Base-by-base conservation (phyloP, 2,113 vertebrate genomes). In the Engraulis encrasicolus region DNA sequence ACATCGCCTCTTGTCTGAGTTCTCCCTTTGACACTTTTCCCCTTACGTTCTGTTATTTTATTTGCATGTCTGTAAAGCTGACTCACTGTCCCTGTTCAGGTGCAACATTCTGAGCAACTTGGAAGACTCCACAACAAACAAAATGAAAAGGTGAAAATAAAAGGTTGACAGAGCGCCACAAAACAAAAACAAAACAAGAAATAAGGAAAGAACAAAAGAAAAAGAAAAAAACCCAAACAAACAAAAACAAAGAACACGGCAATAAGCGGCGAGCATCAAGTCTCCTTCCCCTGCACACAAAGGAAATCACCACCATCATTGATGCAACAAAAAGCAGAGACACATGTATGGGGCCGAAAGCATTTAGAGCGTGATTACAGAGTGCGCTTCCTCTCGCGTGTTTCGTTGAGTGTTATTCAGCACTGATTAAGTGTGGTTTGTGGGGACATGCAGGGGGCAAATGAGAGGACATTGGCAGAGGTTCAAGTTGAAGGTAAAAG, bases 281-380 rank as follows among this genome's bases (percentile, higher is more conserved):
- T 74, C 66, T 74, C 66, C 12, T 74, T 74, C 31, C 66, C 66
- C 66, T 34, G 66, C 31, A 74, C 27, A 74, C 17, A 45, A 45
- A n/a, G n/a, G 23, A 15, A 74, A 74, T 34, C 66, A 12, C 14
- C 66, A n/a, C 66, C 66, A 27, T 34, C 66, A 36, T 34, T 15
- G 4, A 34, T 17, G 31, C 61, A 14, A 71, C 66, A 34, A 12
- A 34, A 12, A 66, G 58, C 66, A 12, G 66, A 74, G 7, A 66
- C n/a, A n/a, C n/a, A n/a, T n/a, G n/a, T n/a, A 27, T 66, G 66
- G 66, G 66, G 66, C 66, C 66, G 66, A 74, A 34, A 19, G 66
- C 11, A 6, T 34, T 61, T 20, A 7, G 27, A 74, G 66, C 15
- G 66, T 31, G 66, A 74, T 34, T 74, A 45, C n/a, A 45, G 23